Evolutionary conservation across 92 coral and sea anemone species (phyloP).

Genomic region (Palythoa grandiflora): DNA sequence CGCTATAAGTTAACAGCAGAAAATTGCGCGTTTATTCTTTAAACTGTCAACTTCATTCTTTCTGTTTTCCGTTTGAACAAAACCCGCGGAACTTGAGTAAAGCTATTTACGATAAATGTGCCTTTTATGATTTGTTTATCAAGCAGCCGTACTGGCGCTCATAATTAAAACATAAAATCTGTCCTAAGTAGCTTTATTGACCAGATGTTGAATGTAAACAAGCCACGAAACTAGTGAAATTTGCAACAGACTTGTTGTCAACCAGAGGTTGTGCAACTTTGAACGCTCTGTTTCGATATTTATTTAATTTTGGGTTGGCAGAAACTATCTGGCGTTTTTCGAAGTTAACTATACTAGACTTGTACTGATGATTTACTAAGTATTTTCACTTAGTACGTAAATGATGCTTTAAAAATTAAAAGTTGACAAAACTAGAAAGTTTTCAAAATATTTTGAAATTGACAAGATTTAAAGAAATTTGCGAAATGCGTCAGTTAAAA

Average conservation of each 20-base stretch:
- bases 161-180: conserved; percentile 74
- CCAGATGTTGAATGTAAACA: conserved; percentile 87
- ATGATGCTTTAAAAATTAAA: background rate
- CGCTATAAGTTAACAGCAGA: background rate
- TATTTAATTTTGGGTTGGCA: background rate
- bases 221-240: conserved; percentile 41
- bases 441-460: conserved; percentile 12
- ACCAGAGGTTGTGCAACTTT: background rate
- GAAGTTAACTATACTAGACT: background rate
- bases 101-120: conserved; percentile 31
- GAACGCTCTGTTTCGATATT: background rate
- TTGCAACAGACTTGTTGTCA: conserved; percentile 30
- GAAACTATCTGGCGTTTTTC: conserved; percentile 19
- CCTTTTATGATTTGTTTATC: conserved; percentile 37
- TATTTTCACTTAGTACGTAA: background rate
- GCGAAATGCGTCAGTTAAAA: conserved; percentile 1
- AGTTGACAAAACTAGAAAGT: conserved; percentile 37
- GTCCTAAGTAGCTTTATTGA: conserved; percentile 82
- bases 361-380: conserved; percentile 5
- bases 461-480: background rate
- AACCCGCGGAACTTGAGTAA: conserved; percentile 29
- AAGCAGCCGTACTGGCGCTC: conserved; percentile 46
- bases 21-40: conserved; percentile 38
- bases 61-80: conserved; percentile 29
- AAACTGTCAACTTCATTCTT: conserved; percentile 23